phyloP scores from a whole-genome alignment of 2,888 invertebrate species.

The Nematopogon swammerdamellus region DNA sequence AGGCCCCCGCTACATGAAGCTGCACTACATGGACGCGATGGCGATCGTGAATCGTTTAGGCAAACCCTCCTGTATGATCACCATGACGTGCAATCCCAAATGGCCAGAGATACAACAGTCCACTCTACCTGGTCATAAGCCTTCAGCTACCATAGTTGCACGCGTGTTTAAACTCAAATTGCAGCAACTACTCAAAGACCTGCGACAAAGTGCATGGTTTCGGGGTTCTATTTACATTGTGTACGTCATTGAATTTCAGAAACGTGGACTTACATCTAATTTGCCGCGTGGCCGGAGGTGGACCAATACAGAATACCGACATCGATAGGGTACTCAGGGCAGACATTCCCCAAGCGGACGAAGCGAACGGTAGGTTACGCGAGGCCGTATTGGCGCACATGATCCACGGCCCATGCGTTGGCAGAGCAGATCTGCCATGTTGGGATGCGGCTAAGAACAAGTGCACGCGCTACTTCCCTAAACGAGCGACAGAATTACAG shows the following conservation, averaged over 20 bases:
- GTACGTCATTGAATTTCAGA: constrained; percentile 8
- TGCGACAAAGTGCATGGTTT: constrained; percentile 2
- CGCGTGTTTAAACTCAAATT: not conserved
- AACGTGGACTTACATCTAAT: constrained; percentile 5
- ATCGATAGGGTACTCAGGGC: constrained; percentile 10
- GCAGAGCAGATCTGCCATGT: constrained; percentile 9
- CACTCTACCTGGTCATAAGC: not conserved
- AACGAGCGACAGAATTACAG: constrained; percentile 4
- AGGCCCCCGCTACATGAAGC: constrained; percentile 6
- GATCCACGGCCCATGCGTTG: constrained; percentile 15
- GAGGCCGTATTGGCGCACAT: constrained; percentile 10
- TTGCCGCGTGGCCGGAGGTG: constrained; percentile 8
- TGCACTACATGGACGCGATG: constrained; percentile 7
- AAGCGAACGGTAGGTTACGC: constrained; percentile 2
- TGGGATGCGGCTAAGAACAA: constrained; percentile 10
- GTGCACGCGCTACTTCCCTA: constrained; percentile 9
- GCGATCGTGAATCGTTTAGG: constrained; percentile 6
- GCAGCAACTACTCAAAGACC: not conserved
- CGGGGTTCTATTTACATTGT: constrained; percentile 4
- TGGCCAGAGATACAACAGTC: constrained; percentile 5
- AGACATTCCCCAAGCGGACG: constrained; percentile 3
- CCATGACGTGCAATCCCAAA: constrained; percentile 4
- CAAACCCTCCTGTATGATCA: constrained; percentile 3
- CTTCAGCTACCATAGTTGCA: not conserved
- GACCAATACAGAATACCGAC: constrained; percentile 8